Base-by-base conservation (phyloP, 2,113 vertebrate genomes). In the Rhipidura dahli region DNA sequence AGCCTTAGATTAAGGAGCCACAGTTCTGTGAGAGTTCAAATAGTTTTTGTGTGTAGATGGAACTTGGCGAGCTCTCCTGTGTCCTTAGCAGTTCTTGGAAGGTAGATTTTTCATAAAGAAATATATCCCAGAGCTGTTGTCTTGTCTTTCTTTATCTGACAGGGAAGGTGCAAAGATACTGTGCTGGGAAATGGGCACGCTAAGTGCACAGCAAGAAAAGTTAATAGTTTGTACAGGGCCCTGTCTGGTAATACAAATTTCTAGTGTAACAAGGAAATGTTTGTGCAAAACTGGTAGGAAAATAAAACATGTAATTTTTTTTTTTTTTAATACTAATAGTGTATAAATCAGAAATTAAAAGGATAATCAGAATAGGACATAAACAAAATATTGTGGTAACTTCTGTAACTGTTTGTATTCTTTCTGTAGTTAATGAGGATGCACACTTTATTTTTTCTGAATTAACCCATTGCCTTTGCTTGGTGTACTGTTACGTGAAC, bases 1-100 rank as follows among this genome's bases (percentile, higher is more conserved):
- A 93, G 35, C 76, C 53, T 84, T 75, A 96, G 65, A 72, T 94
- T 96, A 96, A 95, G 77, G 72, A 90, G 31, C 33, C 69, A 61
- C n/a, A 65, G 65, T 92, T 90, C 86, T 86, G 40, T 71, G 65
- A 90, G 45, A 87, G 69, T 92, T 96, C 88, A 92, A 86, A 79
- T 71, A 77, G 44, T 64, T 95, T 42, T 65, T 92, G 31, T 87
- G 88, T 30, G 13, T 69, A 84, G 37, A 42, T 13, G 1, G 85
- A 93, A 84, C n/a, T 81, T 90, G 60, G 31, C 45, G 57, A 71
- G 72, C 56, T 88, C 35, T 76, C 45, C 44, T 26, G 7, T 71
- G 64, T 31, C 51, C 73, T 61, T 79, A 63, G 60, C 39, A 45
- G 30, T 33, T 90, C 30, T 60, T 82, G 64, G 54, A 94, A 90